phyloP scores from a whole-genome alignment of 2,797 vertebrate species.

The Pseudochirops cupreus region DNA sequence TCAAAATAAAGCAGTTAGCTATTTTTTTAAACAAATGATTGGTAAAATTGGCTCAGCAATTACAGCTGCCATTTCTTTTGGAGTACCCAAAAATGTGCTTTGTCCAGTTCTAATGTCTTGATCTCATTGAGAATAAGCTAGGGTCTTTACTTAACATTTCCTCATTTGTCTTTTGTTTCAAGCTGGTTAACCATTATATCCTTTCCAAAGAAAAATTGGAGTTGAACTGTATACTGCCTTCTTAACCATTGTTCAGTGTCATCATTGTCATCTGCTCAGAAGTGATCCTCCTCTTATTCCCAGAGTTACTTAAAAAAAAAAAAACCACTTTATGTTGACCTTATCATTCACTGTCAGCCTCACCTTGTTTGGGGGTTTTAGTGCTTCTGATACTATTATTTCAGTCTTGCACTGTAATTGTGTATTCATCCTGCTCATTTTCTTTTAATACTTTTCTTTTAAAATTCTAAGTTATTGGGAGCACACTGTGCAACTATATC shows the following conservation, averaged over 20 bases:
- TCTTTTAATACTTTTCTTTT: background rate
- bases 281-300: background rate
- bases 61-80: background rate
- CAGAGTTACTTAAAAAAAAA: background rate
- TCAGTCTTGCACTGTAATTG: background rate
- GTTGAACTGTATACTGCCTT: background rate
- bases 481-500: background rate
- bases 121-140: background rate
- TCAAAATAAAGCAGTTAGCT: background rate
- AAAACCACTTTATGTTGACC: background rate
- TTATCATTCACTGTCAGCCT: background rate
- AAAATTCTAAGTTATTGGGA: background rate
- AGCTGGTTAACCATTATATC: background rate
- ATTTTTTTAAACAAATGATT: background rate
- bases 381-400: background rate
- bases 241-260: background rate
- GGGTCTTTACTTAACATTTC: background rate
- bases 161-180: background rate
- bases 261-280: background rate
- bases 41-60: background rate
- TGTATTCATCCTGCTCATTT: background rate
- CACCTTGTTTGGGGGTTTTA: background rate
- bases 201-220: background rate
- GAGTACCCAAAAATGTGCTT: background rate
- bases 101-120: background rate